Base-by-base conservation (phyloP, 2,888 invertebrate genomes). In the Scaptomyza reducta region DNA sequence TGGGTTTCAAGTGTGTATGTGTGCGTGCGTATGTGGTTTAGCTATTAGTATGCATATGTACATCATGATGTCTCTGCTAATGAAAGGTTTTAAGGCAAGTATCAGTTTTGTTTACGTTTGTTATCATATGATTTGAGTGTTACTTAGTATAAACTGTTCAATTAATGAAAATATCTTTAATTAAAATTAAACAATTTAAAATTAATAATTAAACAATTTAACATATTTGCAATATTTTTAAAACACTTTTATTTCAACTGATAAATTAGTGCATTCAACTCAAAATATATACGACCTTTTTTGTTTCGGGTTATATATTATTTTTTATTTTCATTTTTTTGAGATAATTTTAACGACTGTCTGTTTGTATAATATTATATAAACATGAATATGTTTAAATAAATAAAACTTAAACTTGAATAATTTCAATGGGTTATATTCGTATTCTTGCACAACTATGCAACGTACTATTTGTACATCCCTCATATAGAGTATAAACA, bases 181-280 rank as follows among this genome's bases (percentile, higher is more conserved):
- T 27, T 27, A 27, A 27, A 7, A 25, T 27, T 6, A 27, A 7
- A 3, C 22, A 22, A 27, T 27, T 6, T 27, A 3, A 27, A 2
- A 1, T 13, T 33, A 3, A 11, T 33, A 1, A n/a, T 3, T n/a
- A 35, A 38, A 14, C n/a, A 14, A 14, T 38, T 14, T 38, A 7
- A 38, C 14, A 3, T 38, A 35, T 6, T n/a, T n/a, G 6, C 6
- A n/a, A 54, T 33, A n/a, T n/a, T n/a, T n/a, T 13, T 13, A 45
- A 18, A 31, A 14, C 14, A 33, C 47, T 38, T 16, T 9, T 16
- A 27, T 2, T 2, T 11, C 4, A 51, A 16, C 33, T 33, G 33
- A 38, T 35, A 59, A 56, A 38, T 10, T 44, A 35, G 63, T 54
- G 25, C 76, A 57, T 57, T 75, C 70, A 71, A 70, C 76, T 27